These are phyloP conservation scores for Dorcus hopei DNA, from an alignment of 2,888 invertebrate species.

Conservation along the genomic window DNA sequence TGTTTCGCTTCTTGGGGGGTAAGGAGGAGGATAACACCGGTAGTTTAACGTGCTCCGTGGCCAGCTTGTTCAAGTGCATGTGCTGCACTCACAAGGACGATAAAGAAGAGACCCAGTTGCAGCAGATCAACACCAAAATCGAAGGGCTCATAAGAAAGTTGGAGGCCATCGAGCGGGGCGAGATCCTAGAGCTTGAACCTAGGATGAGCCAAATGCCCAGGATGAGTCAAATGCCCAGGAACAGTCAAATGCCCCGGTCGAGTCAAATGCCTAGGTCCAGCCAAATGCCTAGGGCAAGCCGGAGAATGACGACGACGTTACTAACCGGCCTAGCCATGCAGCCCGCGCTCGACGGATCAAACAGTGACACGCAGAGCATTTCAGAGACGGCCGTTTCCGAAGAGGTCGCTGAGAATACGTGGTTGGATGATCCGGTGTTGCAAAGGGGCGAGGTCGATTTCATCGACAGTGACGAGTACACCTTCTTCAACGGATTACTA, in stretches of 20 bases:
- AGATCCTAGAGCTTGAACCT: not conserved
- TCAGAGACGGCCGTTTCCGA: slow-evolving; percentile 39
- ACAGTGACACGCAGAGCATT: slow-evolving; percentile 52
- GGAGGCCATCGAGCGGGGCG: slow-evolving; percentile 8
- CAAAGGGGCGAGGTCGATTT: slow-evolving; percentile 64
- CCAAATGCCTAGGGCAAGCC: not conserved
- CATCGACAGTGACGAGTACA: slow-evolving; percentile 62
- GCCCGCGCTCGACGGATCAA: slow-evolving; percentile 45
- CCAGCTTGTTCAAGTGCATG: slow-evolving; percentile 56
- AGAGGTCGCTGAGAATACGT: slow-evolving; percentile 41
- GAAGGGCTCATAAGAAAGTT: slow-evolving; percentile 17
- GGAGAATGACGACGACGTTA: not conserved
- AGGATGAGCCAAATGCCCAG: not conserved
- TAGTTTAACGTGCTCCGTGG: slow-evolving; percentile 53
- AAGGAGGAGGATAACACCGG: slow-evolving; percentile 47
- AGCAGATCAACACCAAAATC: slow-evolving; percentile 38
- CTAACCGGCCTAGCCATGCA: not conserved
- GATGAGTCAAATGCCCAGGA: not conserved
- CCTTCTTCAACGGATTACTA: slow-evolving; percentile 77
- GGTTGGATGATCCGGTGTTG: slow-evolving; percentile 69
- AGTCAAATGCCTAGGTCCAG: not conserved
- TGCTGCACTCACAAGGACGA: slow-evolving; percentile 52
- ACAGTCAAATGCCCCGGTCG: not conserved
- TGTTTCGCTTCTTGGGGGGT: slow-evolving; percentile 41
- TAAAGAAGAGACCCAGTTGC: slow-evolving; percentile 42